A percentile compares a stretch with the other conserved stretches of the same genome.
Evolutionary conservation across 2,113 vertebrate genomes (phyloP).

Genomic region (Hassar affinis): DNA sequence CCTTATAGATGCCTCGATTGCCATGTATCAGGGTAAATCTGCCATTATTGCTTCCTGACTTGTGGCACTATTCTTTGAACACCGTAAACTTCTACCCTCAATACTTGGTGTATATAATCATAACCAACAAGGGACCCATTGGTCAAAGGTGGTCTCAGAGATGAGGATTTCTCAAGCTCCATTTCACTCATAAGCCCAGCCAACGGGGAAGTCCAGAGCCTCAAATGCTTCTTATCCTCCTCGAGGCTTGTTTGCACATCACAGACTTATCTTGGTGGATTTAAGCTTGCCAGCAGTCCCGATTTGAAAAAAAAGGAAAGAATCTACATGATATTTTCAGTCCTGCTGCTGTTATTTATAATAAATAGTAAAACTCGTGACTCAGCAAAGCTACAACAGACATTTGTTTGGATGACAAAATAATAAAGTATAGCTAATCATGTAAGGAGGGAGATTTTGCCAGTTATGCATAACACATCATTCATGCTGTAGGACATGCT

Average conservation of each 20-base stretch:
- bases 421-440: constrained; percentile 26
- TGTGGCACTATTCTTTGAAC: constrained; percentile 13
- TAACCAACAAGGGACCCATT: constrained; percentile 1
- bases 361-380: constrained; percentile 17
- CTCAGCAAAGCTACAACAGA: constrained; percentile 25
- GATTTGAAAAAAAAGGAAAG: constrained; percentile 57
- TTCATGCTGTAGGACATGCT: constrained; percentile 51
- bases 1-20: neutral
- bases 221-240: constrained; percentile 49
- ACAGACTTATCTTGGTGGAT: constrained; percentile 60
- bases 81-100: neutral
- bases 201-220: constrained; percentile 51
- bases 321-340: constrained; percentile 18
- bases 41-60: neutral
- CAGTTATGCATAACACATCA: constrained; percentile 67
- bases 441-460: constrained; percentile 52
- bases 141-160: constrained; percentile 24
- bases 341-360: constrained; percentile 29
- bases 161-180: constrained; percentile 19
- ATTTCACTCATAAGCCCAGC: constrained; percentile 37
- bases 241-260: constrained; percentile 56
- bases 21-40: neutral
- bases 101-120: constrained; percentile 13
- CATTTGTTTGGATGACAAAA: constrained; percentile 33
- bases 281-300: constrained; percentile 62